These are phyloP conservation scores for Drosophila tanythrix DNA, from an alignment of 2,888 invertebrate genomes.

Conservation along the genomic window DNA sequence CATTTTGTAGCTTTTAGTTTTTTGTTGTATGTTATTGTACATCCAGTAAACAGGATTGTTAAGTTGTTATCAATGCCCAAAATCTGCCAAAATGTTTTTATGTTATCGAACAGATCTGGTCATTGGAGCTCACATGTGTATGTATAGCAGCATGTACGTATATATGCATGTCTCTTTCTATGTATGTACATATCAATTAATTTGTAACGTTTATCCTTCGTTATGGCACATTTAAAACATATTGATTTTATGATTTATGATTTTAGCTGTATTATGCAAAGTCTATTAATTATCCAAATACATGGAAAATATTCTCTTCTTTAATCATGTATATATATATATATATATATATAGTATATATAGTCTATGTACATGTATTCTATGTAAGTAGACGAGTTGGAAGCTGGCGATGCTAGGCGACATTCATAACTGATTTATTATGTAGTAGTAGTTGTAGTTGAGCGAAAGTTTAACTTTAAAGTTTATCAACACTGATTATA, in stretches of 20 bases:
- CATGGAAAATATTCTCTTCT: background rate
- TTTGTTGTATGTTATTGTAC: conserved; percentile 4
- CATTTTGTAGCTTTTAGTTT: conserved; percentile 43
- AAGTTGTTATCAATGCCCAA: background rate
- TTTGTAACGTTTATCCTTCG: background rate
- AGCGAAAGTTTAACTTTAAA: background rate
- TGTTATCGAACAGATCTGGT: conserved; percentile 7
- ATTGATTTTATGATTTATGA: background rate
- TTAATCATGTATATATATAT: background rate
- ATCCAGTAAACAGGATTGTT: background rate
- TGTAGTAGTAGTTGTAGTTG: background rate
- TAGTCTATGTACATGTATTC: background rate
- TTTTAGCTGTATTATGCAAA: background rate
- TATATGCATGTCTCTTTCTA: background rate
- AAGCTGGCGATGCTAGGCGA: background rate
- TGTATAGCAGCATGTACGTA: background rate
- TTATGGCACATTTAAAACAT: background rate
- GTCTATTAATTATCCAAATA: conserved; percentile 4
- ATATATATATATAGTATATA: conserved; percentile 13
- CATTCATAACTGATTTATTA: background rate
- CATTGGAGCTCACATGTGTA: conserved; percentile 6
- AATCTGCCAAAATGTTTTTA: conserved; percentile 1
- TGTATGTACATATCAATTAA: background rate
- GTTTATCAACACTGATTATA: conserved; percentile 18
- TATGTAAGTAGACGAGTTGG: background rate